Evolutionary conservation across 2,113 vertebrate species (phyloP), one percentile per base, ranked within the genome.

Genomic region (Solea solea): DNA sequence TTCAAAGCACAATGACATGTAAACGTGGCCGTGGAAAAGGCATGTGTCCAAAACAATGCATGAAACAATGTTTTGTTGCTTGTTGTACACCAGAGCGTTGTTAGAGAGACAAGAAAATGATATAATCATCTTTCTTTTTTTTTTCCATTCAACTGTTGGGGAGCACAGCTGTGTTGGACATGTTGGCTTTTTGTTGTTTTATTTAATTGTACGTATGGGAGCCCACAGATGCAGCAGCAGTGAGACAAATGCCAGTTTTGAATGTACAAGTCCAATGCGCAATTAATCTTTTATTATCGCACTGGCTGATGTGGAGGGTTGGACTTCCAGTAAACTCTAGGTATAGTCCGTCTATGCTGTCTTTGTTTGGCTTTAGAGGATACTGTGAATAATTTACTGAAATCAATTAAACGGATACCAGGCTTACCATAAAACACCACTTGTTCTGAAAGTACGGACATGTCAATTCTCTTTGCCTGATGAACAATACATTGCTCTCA

Each of bases 401-500:
- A 76, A 55, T 70, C 39, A 72, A 50, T 70, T 54, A 58, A 65
- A 74, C 58, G 34, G 62, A 58, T 76, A 21, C 27, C 13, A 54
- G 45, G 11, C 14, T 46, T 39, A 54, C 61, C 15, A 27, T 61
- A 49, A 69, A 58, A 69, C 7, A 16, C 48, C n/a, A 8, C 48
- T 60, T 72, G n/a, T 51, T 75, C 59, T 55, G 28, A 44, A 64
- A 69, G 51, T 25, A 21, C 50, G 61, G 56, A 54, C 6, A 8
- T 42, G 8, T 60, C 50, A 49, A 11, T 78, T 84, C 41, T 56
- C 10, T 68, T 64, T 49, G 27, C 5, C 1, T 69, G 63, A 69
- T 69, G 42, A 77, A 54, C 27, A 87, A 68, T 82, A 68, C 54
- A 72, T 65, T 72, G 56, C 62, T 80, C 75, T 76, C 72, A 69